Conservation (phyloP, 1,140 invertebrate species). For the Saccostrea cuccullata region DNA sequence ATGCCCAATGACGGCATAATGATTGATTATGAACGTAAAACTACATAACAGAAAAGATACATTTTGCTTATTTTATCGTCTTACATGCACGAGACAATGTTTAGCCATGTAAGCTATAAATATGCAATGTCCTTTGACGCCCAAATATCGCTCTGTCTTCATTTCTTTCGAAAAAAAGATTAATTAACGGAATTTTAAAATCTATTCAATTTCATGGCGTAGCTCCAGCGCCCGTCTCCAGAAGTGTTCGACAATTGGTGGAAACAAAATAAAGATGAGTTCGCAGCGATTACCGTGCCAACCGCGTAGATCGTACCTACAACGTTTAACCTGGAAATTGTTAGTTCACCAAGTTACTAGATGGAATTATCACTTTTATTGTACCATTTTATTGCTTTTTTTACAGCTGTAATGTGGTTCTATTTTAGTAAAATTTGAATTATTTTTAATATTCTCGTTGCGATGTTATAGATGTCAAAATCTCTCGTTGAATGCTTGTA, state of each 20-base stretch:
- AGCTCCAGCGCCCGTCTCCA: background rate
- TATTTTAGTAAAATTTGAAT: slow-evolving; percentile 9
- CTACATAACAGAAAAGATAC: slow-evolving; percentile 9
- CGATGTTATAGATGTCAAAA: background rate
- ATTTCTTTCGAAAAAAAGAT: slow-evolving; percentile 20
- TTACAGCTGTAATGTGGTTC: background rate
- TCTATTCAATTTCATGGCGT: slow-evolving; percentile 8
- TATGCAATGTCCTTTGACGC: slow-evolving; percentile 9
- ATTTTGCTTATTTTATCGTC: slow-evolving; percentile 5
- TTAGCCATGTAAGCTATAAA: background rate
- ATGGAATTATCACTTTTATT: background rate
- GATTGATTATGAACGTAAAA: background rate
- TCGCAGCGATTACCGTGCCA: background rate
- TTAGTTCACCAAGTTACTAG: background rate
- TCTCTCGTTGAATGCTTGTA: background rate
- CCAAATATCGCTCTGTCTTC: slow-evolving; percentile 1
- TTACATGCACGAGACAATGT: background rate
- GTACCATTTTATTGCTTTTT: background rate
- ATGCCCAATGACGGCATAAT: background rate
- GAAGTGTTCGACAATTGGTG: background rate
- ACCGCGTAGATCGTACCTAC: background rate
- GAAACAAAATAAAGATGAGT: background rate
- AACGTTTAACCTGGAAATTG: background rate
- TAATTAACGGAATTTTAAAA: slow-evolving; percentile 32
- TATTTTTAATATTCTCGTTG: background rate